Evolutionary conservation across 2,888 invertebrate genomes (phyloP), one percentile per base, ranked within the genome.

Genomic region (Cataglyphis cursor): DNA sequence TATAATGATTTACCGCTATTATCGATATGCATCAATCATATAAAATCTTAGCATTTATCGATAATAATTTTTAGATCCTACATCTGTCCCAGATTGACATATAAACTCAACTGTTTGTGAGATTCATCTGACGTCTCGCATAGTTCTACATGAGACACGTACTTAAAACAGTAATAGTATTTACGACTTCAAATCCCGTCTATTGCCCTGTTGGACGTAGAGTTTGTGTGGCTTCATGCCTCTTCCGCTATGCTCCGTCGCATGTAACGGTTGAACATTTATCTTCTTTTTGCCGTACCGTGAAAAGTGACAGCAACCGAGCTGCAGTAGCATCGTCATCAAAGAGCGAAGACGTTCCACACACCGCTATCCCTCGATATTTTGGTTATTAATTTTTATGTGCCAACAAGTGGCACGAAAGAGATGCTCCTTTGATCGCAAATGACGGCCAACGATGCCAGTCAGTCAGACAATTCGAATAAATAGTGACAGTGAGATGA

Each of bases 261-360:
- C 59, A 64, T 76, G 61, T 81, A 83, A 86, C 86, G 66, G 75
- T 83, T 62, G 81, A 51, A 66, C 84, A 76, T 87, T 81, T 73
- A 76, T 87, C 84, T 81, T 84, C 81, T 73, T 84, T 78, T 74
- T 61, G 74, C 66, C 61, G 80, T 54, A 72, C 35, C 74, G 78
- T 73, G 86, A 81, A 73, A 68, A 82, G 74, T 82, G 61, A 68
- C 82, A 68, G 74, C 68, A 62, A 82, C 75, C 64, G 48, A 18
- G 75, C 75, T 84, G 75, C 70, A 48, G 70, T 31, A 68, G 70
- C 81, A 70, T 62, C 81, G 78, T 59, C 66, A 62, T 41, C 65
- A 82, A 82, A 82, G 76, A 54, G 51, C 82, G 82, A 80, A 51
- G 66, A 76, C 61, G 72, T 62, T 78, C 70, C 48, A 21, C 24